Percentiles rank a stretch among this genome's conserved stretches.
These are phyloP conservation scores for Acanthurus lineatus DNA, from an alignment of 2,797 vertebrate species.

Conservation along the genomic window DNA sequence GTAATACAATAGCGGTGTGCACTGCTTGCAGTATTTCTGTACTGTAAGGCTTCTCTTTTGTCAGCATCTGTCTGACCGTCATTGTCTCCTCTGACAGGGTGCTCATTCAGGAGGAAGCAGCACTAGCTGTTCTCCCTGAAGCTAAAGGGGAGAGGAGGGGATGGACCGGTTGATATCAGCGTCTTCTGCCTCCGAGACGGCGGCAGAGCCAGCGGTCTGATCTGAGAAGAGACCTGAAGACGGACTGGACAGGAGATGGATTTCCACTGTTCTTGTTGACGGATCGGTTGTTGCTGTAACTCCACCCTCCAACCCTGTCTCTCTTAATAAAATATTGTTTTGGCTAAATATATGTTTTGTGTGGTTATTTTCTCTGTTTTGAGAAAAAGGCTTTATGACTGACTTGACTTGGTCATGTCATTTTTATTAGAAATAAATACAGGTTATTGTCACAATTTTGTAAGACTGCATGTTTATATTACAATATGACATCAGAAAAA, in stretches of 20 bases:
- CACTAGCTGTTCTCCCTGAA: slow-evolving; percentile 78
- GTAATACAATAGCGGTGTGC: slow-evolving; percentile 46
- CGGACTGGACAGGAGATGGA: slow-evolving; percentile 36
- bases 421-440: slow-evolving; percentile 38
- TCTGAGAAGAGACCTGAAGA: slow-evolving; percentile 48
- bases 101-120: slow-evolving; percentile 90
- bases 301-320: slow-evolving; percentile 81
- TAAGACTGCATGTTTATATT: no score
- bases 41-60: slow-evolving; percentile 46
- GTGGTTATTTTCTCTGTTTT: not conserved
- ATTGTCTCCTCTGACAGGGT: slow-evolving; percentile 76
- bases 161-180: slow-evolving; percentile 81
- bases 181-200: slow-evolving; percentile 32
- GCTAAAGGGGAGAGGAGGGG: slow-evolving; percentile 76
- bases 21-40: slow-evolving; percentile 46
- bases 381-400: no score
- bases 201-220: slow-evolving; percentile 36
- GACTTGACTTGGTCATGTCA: no score
- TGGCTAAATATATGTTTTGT: slow-evolving; percentile 73
- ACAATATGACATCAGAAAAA: no score
- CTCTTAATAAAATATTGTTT: slow-evolving; percentile 87
- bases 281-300: slow-evolving; percentile 73
- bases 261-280: slow-evolving; percentile 42
- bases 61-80: slow-evolving; percentile 48
- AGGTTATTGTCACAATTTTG: not conserved